Evolutionary conservation across 2,113 vertebrate species (phyloP).

Genomic region (Podarcis cretensis): DNA sequence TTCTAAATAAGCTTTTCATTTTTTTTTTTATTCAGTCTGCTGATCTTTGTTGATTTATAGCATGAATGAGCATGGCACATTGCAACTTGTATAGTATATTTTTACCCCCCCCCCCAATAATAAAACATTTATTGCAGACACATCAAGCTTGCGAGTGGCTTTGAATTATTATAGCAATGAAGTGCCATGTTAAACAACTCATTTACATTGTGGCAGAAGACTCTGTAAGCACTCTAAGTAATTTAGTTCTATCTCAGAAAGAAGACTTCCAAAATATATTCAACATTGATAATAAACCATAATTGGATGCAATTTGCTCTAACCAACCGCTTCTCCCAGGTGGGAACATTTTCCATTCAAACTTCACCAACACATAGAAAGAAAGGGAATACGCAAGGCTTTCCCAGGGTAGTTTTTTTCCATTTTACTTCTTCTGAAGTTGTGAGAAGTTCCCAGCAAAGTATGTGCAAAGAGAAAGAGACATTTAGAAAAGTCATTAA

Average conservation of each 20-base stretch:
- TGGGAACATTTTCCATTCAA: conserved; percentile 20
- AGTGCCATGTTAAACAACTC: conserved; percentile 75
- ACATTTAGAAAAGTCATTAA: too few relatives aligned
- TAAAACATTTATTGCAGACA: conserved; percentile 82
- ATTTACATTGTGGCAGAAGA: conserved; percentile 71
- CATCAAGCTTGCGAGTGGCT: conserved; percentile 75
- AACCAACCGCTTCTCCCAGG: conserved; percentile 28
- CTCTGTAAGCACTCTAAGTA: conserved; percentile 64
- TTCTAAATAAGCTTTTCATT: conserved; percentile 86
- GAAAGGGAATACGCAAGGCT: neutral
- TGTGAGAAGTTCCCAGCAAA: neutral
- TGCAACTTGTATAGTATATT: conserved; percentile 77
- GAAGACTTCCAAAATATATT: conserved; percentile 49
- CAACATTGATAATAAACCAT: conserved; percentile 55
- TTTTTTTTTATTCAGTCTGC: conserved; percentile 79
- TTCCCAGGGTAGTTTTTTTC: neutral
- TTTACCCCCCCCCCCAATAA: conserved; percentile 70
- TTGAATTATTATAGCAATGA: conserved; percentile 78
- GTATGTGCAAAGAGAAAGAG: neutral
- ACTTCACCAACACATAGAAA: neutral
- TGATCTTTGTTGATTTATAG: conserved; percentile 86
- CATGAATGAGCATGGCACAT: conserved; percentile 79
- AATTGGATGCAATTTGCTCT: conserved; percentile 45
- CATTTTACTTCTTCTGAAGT: neutral
- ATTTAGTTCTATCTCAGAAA: conserved; percentile 67